Conservation (phyloP, 1,140 invertebrate species). For the Vollenhovia emeryi region DNA sequence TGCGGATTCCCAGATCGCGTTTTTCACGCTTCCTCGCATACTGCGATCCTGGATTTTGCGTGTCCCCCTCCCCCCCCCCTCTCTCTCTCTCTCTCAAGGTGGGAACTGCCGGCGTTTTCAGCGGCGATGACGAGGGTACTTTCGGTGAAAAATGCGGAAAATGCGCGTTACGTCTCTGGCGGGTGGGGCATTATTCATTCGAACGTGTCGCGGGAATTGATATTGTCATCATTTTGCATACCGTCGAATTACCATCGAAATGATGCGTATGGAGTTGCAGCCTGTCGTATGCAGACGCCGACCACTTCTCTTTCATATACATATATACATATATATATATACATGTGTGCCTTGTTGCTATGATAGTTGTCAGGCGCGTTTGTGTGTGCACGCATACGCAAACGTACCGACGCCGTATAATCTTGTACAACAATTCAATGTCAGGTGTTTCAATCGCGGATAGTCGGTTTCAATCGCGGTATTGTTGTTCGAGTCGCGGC, state of each 20-base stretch:
- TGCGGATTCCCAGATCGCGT: not conserved
- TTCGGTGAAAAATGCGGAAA: conserved; percentile 10
- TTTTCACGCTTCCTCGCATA: not conserved
- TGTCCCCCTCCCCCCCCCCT: too few species aligned
- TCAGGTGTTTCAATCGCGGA: conserved; percentile 16
- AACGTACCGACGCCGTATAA: not conserved
- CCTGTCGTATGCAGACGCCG: conserved; percentile 66
- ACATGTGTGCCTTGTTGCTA: too few species aligned
- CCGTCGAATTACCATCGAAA: conserved; percentile 46
- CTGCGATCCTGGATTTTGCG: not conserved
- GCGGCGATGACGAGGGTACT: conserved; percentile 20
- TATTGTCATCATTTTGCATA: conserved; percentile 53
- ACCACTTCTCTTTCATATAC: conserved; percentile 62
- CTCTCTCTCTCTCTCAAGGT: not conserved
- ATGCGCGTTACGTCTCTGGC: conserved; percentile 28
- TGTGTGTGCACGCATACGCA: conserved; percentile 10
- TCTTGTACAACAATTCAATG: conserved; percentile 37
- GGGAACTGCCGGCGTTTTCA: not conserved
- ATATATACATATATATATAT: not conserved
- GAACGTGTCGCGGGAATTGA: conserved; percentile 25
- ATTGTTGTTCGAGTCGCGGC: not conserved
- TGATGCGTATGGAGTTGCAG: conserved; percentile 59
- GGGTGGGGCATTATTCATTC: conserved; percentile 33
- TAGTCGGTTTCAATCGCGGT: conserved; percentile 11
- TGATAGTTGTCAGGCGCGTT: not conserved